phyloP scores from a whole-genome alignment of 1,140 invertebrate species.

The Tetramorium alpestre region DNA sequence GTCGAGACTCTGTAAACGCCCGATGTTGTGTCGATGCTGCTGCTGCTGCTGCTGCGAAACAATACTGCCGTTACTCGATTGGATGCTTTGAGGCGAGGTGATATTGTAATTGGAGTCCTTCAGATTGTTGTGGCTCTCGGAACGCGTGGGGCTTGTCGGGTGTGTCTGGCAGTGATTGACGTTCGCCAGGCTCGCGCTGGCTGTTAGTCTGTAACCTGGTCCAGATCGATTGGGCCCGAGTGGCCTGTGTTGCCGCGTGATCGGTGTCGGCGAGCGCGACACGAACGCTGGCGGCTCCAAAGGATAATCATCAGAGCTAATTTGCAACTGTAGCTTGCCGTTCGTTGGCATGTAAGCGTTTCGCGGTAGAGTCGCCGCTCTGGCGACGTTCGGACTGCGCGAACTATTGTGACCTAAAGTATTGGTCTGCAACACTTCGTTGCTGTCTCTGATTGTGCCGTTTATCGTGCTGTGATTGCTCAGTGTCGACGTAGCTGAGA shows the following conservation, averaged over 20 bases:
- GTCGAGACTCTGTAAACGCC: conserved; percentile 79
- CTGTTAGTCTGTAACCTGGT: conserved; percentile 81
- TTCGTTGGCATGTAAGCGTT: conserved; percentile 88
- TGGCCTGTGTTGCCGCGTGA: conserved; percentile 79
- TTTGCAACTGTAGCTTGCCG: conserved; percentile 84
- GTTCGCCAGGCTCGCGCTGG: conserved; percentile 87
- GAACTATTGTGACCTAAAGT: conserved; percentile 82
- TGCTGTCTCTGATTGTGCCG: conserved; percentile 81
- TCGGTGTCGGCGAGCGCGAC: conserved; percentile 86
- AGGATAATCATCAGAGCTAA: conserved; percentile 85
- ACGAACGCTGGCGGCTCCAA: conserved; percentile 87
- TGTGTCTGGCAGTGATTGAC: conserved; percentile 84
- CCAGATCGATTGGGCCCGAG: conserved; percentile 75
- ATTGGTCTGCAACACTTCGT: conserved; percentile 83
- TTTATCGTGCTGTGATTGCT: conserved; percentile 85
- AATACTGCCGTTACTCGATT: conserved; percentile 73
- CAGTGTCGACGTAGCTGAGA: conserved; percentile 84
- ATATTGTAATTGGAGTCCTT: conserved; percentile 85
- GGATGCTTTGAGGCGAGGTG: conserved; percentile 77
- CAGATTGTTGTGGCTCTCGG: conserved; percentile 84
- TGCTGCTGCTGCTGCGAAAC: conserved; percentile 68
- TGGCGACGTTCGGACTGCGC: conserved; percentile 85
- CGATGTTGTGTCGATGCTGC: conserved; percentile 78
- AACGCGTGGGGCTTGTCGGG: conserved; percentile 82
- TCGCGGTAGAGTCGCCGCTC: conserved; percentile 90